Base-by-base conservation (phyloP, 2,113 vertebrate species). In the Scolopax mira region DNA sequence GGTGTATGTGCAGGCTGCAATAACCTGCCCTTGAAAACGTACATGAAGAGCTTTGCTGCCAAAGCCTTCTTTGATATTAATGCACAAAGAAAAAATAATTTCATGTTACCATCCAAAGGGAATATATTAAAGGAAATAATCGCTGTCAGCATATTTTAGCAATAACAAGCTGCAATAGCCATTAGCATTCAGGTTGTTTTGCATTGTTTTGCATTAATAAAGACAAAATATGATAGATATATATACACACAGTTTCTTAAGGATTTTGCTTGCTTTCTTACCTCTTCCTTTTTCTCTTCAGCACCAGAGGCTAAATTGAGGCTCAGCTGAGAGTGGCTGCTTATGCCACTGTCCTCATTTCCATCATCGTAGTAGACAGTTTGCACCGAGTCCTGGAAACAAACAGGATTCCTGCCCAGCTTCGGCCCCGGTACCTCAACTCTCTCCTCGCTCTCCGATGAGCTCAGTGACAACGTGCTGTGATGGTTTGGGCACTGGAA, bases 231-330 rank as follows among this genome's bases (percentile, higher is more conserved):
- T 70, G 21, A 31, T 7, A 49, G 3, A 42, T 37, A 64, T 2
- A 64, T 22, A n/a, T n/a, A 57, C 6, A 70, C 23, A 33, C 8
- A 35, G 0, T 17, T 90, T 90, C 37, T 81, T 64, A 71, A 84
- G 25, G 13, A 64, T 81, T 94, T 65, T 87, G 57, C 42, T 71
- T 87, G 9, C 85, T 88, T 72, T 85, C 98, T 98, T 98, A 98
- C 98, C 98, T 98, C 98, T 51, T 97, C 98, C 33, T 96, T 96
- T 92, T 94, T 97, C 70, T 98, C 98, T 75, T 98, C 98, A 35
- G 91, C 57, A 51, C 85, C 60, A 14, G 90, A 37, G 4, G 92
- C 87, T 77, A 97, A 94, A 46, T 88, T 87, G 61, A 97, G 97
- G 91, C 96, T 97, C 70, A 90, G 86, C 49, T 96, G 98, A 55